Conservation (phyloP, 1,140 invertebrate species). For the Hetaerina americana region DNA sequence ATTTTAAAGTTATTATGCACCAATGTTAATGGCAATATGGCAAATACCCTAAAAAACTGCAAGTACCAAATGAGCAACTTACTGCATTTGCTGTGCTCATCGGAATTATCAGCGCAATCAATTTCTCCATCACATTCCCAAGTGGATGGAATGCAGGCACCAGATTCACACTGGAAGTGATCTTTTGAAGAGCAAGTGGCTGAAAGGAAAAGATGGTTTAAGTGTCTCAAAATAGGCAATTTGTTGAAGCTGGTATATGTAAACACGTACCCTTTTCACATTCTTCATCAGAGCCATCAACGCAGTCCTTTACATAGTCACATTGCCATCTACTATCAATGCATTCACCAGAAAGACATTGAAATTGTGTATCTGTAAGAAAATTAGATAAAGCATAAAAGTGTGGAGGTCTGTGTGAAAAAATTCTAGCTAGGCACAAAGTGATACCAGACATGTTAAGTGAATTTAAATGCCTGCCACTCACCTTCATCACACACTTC, state of each 20-base stretch:
- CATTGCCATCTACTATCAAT: conserved; percentile 37
- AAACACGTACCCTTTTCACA: not conserved
- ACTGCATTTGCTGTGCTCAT: conserved; percentile 33
- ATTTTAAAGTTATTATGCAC: too few relatives aligned
- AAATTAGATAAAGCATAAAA: not conserved
- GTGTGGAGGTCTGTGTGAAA: too few relatives aligned
- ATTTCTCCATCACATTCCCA: conserved; percentile 52
- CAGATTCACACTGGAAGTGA: conserved; percentile 46
- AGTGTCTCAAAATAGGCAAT: not conserved
- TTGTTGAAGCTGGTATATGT: not conserved
- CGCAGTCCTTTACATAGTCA: conserved; percentile 39
- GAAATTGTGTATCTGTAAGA: conserved; percentile 22
- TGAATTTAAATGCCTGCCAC: too few relatives aligned
- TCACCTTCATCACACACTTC: conserved; percentile 4
- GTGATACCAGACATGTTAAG: too few relatives aligned
- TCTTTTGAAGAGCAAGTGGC: conserved; percentile 18
- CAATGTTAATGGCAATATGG: too few relatives aligned
- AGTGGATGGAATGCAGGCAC: conserved; percentile 49
- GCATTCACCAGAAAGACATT: conserved; percentile 37
- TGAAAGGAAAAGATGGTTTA: not conserved
- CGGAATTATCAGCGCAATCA: conserved; percentile 49
- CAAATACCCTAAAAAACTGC: too few relatives aligned
- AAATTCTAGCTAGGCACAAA: too few relatives aligned
- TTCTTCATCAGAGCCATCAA: conserved; percentile 2
- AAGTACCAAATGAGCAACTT: too few relatives aligned